These are phyloP conservation scores for Ectobius pallidus DNA, from an alignment of 2,888 invertebrate genomes.

Conservation along the genomic window DNA sequence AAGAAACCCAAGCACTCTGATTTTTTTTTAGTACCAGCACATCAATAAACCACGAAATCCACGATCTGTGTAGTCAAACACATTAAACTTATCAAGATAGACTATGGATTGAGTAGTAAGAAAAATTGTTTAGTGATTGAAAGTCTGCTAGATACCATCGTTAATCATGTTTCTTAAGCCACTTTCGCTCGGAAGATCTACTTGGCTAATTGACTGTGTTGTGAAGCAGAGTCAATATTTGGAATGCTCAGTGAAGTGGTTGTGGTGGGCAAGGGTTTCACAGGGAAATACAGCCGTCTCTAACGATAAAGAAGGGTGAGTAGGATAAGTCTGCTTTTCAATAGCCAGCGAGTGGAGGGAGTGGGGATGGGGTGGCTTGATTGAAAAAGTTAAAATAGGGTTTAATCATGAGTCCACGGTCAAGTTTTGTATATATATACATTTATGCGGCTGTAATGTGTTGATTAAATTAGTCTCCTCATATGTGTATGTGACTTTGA, in stretches of 20 bases:
- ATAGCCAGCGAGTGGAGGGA: neutral
- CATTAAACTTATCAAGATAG: no score
- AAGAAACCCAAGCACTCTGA: no score
- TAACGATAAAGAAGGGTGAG: neutral
- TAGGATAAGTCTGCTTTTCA: slow-evolving; percentile 4
- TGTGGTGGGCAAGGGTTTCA: slow-evolving; percentile 10
- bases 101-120: no score
- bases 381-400: slow-evolving; percentile 16
- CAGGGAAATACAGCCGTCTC: neutral
- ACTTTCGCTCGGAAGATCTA: no score
- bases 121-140: no score
- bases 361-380: neutral
- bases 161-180: neutral
- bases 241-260: slow-evolving; percentile 15
- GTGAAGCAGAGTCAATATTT: slow-evolving; percentile 19
- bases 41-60: no score
- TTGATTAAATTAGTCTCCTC: slow-evolving; percentile 15
- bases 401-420: neutral
- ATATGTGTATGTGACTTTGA: slow-evolving; percentile 2
- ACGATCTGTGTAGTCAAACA: no score
- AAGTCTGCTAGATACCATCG: no score
- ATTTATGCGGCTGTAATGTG: slow-evolving; percentile 15
- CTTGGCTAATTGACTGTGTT: slow-evolving; percentile 20
- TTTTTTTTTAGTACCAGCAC: no score
- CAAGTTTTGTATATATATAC: slow-evolving; percentile 12